These are phyloP conservation scores for Drosophila mauritiana DNA, from an alignment of 1,140 invertebrate species.

Conservation along the genomic window DNA sequence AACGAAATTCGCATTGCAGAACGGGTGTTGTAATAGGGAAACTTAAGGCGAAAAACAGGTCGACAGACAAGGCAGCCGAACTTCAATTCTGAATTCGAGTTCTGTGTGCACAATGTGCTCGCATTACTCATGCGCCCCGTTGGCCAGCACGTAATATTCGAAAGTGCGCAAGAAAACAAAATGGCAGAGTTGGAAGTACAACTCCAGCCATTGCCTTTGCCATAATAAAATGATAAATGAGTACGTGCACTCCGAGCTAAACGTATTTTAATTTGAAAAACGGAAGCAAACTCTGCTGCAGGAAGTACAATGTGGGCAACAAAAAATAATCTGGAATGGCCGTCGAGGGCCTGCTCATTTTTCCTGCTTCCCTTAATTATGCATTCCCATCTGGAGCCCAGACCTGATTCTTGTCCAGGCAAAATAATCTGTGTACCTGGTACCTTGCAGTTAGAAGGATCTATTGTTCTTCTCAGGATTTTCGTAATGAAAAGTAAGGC, in stretches of 20 bases:
- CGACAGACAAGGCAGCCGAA: conserved; percentile 25
- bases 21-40: conserved; percentile 35
- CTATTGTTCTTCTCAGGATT: neutral
- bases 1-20: conserved; percentile 23
- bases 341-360: conserved; percentile 48
- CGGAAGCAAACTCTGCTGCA: conserved; percentile 32
- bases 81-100: conserved; percentile 46
- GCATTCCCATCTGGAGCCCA: conserved; percentile 36
- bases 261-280: conserved; percentile 66
- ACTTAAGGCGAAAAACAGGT: conserved; percentile 5
- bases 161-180: conserved; percentile 39
- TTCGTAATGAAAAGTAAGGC: too few relatives aligned
- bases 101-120: conserved; percentile 50
- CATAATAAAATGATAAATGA: conserved; percentile 73
- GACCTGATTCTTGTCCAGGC: conserved; percentile 12
- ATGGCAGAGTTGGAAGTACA: conserved; percentile 15
- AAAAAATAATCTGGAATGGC: conserved; percentile 40
- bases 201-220: conserved; percentile 4
- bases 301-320: conserved; percentile 26
- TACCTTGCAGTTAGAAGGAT: neutral
- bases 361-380: conserved; percentile 60
- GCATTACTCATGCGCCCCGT: conserved; percentile 65
- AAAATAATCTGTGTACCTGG: neutral
- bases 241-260: conserved; percentile 56
- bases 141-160: conserved; percentile 49